Evolutionary conservation across 2,888 invertebrate genomes (phyloP).

Genomic region (Ochropacha duplaris): DNA sequence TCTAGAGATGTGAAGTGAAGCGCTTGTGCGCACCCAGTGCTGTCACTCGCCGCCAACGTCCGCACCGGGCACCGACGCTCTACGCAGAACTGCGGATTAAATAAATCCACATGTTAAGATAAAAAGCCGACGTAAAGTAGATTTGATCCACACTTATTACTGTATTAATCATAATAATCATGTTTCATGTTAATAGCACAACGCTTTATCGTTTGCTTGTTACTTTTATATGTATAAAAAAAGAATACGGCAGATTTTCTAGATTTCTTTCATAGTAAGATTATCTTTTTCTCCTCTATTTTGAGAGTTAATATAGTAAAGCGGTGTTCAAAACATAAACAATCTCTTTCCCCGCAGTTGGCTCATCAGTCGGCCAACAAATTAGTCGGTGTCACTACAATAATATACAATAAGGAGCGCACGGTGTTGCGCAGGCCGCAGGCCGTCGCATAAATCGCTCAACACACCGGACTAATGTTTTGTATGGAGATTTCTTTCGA

Average conservation of each 20-base stretch:
- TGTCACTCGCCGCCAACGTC: slow-evolving; percentile 48
- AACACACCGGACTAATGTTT: slow-evolving; percentile 78
- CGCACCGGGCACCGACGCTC: slow-evolving; percentile 36
- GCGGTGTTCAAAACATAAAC: slow-evolving; percentile 62
- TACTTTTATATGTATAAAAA: not conserved
- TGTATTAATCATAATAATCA: slow-evolving; percentile 29
- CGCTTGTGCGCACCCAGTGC: slow-evolving; percentile 57
- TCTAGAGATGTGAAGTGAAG: slow-evolving; percentile 47
- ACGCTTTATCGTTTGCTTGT: slow-evolving; percentile 1
- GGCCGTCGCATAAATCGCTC: slow-evolving; percentile 80
- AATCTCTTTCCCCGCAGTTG: slow-evolving; percentile 70
- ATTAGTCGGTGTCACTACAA: slow-evolving; percentile 82
- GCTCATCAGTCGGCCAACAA: slow-evolving; percentile 80
- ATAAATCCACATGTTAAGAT: slow-evolving; percentile 69
- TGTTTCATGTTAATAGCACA: slow-evolving; percentile 12
- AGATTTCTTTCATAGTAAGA: slow-evolving; percentile 15
- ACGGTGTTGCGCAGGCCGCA: slow-evolving; percentile 59
- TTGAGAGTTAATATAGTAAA: slow-evolving; percentile 61
- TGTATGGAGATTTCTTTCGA: slow-evolving; percentile 83
- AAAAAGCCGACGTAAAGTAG: slow-evolving; percentile 61
- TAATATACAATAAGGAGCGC: slow-evolving; percentile 79
- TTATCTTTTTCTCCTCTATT: slow-evolving; percentile 34
- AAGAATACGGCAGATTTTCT: slow-evolving; percentile 19
- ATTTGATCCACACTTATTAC: slow-evolving; percentile 41
- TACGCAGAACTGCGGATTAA: slow-evolving; percentile 56